A percentile compares a stretch with the other conserved stretches of the same genome.
Conservation (phyloP, 2,113 vertebrate species). For the Cebidichthys violaceus region DNA sequence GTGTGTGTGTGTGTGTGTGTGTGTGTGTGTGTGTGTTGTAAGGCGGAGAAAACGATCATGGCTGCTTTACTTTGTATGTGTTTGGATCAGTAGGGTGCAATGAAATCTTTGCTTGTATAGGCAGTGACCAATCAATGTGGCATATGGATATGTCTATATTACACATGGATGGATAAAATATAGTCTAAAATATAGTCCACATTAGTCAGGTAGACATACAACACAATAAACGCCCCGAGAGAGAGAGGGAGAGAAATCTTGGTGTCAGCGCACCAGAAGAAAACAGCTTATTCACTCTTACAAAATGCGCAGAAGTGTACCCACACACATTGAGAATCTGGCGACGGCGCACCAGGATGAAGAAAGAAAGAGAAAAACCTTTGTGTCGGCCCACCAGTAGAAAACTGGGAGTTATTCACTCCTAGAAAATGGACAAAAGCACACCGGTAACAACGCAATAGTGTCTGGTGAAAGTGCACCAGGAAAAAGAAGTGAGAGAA, state of each 20-base stretch:
- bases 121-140: neutral
- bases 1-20: slow-evolving; percentile 7
- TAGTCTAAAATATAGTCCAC: neutral
- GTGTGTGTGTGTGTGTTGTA: neutral
- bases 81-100: neutral
- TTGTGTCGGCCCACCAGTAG: neutral
- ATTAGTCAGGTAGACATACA: neutral
- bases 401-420: neutral
- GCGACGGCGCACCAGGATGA: neutral
- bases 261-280: neutral
- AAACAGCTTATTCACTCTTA: neutral
- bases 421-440: no score
- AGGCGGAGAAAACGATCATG: neutral
- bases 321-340: neutral
- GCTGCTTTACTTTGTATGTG: slow-evolving; percentile 13
- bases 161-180: neutral
- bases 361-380: neutral
- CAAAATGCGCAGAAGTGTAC: neutral
- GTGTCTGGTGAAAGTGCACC: no score
- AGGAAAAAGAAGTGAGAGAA: no score
- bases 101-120: neutral
- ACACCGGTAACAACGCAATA: neutral
- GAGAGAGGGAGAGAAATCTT: neutral
- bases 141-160: neutral
- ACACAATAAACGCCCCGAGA: neutral